A percentile compares a stretch with the other conserved stretches of the same genome.
Conservation (phyloP, 2,113 vertebrate genomes). For the Lamprologus ornatipinnis region DNA sequence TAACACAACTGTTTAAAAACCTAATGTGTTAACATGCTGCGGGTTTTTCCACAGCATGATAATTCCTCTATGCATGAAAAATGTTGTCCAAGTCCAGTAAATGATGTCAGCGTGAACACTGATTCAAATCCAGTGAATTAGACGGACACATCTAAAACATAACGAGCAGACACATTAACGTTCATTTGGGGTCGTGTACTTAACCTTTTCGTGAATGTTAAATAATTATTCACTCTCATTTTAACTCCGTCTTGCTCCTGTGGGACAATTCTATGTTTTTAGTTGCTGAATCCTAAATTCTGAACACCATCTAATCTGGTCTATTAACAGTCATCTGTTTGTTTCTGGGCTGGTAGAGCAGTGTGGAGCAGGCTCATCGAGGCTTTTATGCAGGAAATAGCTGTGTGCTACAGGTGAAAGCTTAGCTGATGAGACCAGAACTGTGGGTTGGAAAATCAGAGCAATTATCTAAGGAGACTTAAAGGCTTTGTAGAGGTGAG, state of each 20-base stretch:
- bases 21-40: not conserved
- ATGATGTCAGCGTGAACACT: not conserved
- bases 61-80: not conserved
- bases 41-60: not conserved
- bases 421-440: not conserved
- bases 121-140: not conserved
- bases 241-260: not conserved
- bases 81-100: not conserved
- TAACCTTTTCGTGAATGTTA: not conserved
- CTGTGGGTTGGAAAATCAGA: not conserved
- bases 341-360: not conserved
- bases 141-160: not conserved
- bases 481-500: not conserved
- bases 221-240: not conserved
- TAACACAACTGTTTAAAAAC: not conserved
- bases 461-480: not conserved
- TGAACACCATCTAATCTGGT: not conserved
- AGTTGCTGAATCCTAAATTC: not conserved
- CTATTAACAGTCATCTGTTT: not conserved
- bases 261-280: not conserved
- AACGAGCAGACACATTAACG: not conserved
- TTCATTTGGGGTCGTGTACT: not conserved
- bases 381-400: not conserved
- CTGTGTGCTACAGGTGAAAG: not conserved
- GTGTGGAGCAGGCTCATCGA: not conserved